Evolutionary conservation across 2,888 invertebrate genomes (phyloP), one percentile per base, ranked within the genome.

Genomic region (Polymixis flavicincta): DNA sequence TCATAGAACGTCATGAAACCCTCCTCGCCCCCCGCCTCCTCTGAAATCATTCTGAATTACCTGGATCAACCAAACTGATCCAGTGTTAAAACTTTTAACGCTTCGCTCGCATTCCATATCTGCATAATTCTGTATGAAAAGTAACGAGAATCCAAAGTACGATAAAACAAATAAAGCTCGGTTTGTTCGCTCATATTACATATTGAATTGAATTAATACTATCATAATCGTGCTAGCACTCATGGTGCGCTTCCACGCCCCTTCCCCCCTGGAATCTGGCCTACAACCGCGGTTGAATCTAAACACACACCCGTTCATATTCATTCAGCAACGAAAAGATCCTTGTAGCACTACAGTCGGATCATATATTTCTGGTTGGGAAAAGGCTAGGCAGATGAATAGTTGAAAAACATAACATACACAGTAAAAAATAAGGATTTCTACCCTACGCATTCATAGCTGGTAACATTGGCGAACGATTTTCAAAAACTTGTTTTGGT

Each of bases 401-500:
- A 6, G 9, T 13, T 55, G 14, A 25, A 17, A 3, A 8, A n/a
- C n/a, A n/a, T n/a, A n/a, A 17, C 17, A 3, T 19, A 59, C 0
- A 4, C 48, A 50, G 67, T 77, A 57, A 45, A 71, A 70, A 60
- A 64, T 32, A 37, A 50, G 17, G 8, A 32, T 65, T 68, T 76
- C 55, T 76, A 61, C 71, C 64, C 37, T 78, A 77, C n/a, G 78
- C 73, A 66, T 50, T 57, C 13, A 19, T 17, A 63, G 13, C 57
- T 83, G 79, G 83, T 73, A 82, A 86, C 86, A 81, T 74, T 69
- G 45, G 7, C 66, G 71, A 76, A 78, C 78, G 54, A 78, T 82
- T 77, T 85, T 86, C 82, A 85, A 85, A 86, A 87, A 86, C 87
- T 87, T 87, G 87, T 87, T 87, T 87, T 85, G 87, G 76, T 87